A percentile compares a stretch with the other conserved stretches of the same genome.
Conservation (phyloP, 37 sponge, comb jelly and placozoan genomes). For the Petrosia ficiformis region DNA sequence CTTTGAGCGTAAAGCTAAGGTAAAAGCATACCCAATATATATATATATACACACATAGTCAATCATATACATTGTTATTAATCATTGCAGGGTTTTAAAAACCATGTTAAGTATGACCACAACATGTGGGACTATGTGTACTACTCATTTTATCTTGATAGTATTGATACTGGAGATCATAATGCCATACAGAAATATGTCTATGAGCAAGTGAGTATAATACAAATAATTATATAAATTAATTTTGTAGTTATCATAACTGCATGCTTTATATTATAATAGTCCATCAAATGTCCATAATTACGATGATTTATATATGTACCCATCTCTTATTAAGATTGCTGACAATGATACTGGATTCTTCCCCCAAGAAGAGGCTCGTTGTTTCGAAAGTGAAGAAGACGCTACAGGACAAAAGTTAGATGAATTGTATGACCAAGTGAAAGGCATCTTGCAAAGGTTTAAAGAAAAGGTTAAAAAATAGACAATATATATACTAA, state of each 20-base stretch:
- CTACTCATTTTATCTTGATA: slow-evolving; percentile 40
- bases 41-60: too few relatives aligned
- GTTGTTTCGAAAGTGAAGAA: slow-evolving; percentile 24
- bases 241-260: too few relatives aligned
- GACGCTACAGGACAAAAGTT: slow-evolving; percentile 44
- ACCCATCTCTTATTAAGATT: too few relatives aligned
- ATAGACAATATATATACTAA: too few relatives aligned
- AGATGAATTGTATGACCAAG: slow-evolving; percentile 47
- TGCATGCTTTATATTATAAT: not conserved
- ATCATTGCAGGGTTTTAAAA: slow-evolving; percentile 44
- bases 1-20: slow-evolving; percentile 20
- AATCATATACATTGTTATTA: not conserved
- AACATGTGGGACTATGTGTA: slow-evolving; percentile 66
- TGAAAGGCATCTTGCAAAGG: slow-evolving; percentile 18
- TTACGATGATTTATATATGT: too few relatives aligned
- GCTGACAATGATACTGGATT: slow-evolving; percentile 30
- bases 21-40: too few relatives aligned
- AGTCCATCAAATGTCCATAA: too few relatives aligned
- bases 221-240: too few relatives aligned
- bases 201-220: slow-evolving; percentile 12
- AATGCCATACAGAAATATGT: slow-evolving; percentile 40
- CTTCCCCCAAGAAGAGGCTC: slow-evolving; percentile 62
- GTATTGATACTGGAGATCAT: slow-evolving; percentile 19
- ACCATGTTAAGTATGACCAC: slow-evolving; percentile 56
- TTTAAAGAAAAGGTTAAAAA: slow-evolving; percentile 12